These are phyloP conservation scores for Anagyrus pseudococci DNA, from an alignment of 2,888 invertebrate species.

Conservation along the genomic window DNA sequence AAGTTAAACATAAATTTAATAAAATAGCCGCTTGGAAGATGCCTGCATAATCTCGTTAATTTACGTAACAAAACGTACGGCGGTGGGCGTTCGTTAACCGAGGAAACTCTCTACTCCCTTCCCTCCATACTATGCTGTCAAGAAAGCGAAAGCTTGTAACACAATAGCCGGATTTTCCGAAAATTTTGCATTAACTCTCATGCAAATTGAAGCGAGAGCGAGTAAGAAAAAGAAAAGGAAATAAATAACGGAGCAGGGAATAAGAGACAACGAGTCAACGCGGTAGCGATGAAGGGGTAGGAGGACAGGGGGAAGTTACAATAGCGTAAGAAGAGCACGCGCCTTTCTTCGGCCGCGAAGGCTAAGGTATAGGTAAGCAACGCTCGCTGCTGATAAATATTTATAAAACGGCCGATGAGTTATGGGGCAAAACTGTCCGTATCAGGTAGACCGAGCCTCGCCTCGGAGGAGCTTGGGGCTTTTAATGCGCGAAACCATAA, in stretches of 20 bases:
- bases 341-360: background rate
- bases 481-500: slow-evolving; percentile 47
- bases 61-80: background rate
- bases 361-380: background rate
- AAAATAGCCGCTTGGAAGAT: too few species aligned
- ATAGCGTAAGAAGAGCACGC: background rate
- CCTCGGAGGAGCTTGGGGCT: background rate
- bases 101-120: too few species aligned
- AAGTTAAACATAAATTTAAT: too few species aligned
- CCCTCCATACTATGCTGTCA: too few species aligned
- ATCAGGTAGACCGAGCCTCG: slow-evolving; percentile 38
- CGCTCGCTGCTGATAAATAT: slow-evolving; percentile 46
- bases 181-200: too few species aligned
- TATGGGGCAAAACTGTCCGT: slow-evolving; percentile 43
- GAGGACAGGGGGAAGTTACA: background rate
- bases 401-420: slow-evolving; percentile 48
- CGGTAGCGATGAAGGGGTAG: too few species aligned
- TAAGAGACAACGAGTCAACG: background rate
- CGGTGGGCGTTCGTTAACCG: background rate
- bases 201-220: too few species aligned
- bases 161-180: too few species aligned
- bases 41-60: too few species aligned
- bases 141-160: background rate
- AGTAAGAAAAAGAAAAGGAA: too few species aligned
- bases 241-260: background rate